Conservation (phyloP, 1,140 invertebrate genomes). For the Coboldia fuscipes region DNA sequence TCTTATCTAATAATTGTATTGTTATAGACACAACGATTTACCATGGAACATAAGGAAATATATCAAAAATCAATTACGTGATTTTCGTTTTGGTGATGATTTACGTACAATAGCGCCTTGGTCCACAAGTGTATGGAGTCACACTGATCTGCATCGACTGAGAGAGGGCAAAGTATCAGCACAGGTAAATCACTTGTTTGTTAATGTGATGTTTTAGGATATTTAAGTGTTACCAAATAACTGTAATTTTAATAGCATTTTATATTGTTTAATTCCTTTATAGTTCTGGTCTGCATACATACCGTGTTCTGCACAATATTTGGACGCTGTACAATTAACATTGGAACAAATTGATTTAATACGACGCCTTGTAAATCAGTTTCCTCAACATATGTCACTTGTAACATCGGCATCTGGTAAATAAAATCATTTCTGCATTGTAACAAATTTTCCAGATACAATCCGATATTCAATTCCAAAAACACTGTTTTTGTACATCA, state of each 20-base stretch:
- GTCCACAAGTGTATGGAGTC: constrained; percentile 56
- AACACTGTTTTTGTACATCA: too few species aligned
- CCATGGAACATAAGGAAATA: constrained; percentile 67
- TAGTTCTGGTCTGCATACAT: constrained; percentile 83
- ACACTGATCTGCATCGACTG: constrained; percentile 51
- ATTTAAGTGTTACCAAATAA: not conserved
- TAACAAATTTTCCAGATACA: too few species aligned
- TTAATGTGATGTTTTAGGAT: not conserved
- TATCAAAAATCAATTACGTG: constrained; percentile 48
- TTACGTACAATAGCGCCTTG: constrained; percentile 43
- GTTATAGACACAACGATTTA: constrained; percentile 58
- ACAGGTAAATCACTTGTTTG: constrained; percentile 26
- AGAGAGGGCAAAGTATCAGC: constrained; percentile 53
- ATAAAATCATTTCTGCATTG: constrained; percentile 6
- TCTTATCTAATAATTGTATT: constrained; percentile 5
- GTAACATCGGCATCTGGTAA: constrained; percentile 54
- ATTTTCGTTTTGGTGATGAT: constrained; percentile 48
- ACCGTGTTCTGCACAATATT: constrained; percentile 60
- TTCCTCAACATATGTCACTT: constrained; percentile 53
- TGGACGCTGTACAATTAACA: constrained; percentile 65
- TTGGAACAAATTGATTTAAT: constrained; percentile 76
- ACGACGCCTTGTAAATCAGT: constrained; percentile 57
- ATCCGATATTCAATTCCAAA: too few species aligned
- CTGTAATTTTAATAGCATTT: not conserved
- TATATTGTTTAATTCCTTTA: constrained; percentile 10